Evolutionary conservation across 2,113 vertebrate genomes (phyloP).

Genomic region (Emydocephalus ijimae): DNA sequence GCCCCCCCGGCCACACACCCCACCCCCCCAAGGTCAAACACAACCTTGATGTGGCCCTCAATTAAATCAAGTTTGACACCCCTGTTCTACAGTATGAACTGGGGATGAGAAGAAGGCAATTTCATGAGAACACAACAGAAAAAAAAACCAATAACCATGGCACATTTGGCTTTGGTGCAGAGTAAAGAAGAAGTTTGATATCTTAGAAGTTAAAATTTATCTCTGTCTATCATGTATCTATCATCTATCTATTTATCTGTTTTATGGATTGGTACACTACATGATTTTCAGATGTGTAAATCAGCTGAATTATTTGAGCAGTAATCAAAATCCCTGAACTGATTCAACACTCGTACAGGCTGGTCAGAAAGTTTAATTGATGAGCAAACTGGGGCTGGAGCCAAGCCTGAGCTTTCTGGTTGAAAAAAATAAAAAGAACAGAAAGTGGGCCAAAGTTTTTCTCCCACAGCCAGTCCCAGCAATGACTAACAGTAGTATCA

Average conservation of each 20-base stretch:
- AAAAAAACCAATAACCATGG: neutral
- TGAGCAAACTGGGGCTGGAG: constrained; percentile 8
- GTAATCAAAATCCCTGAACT: neutral
- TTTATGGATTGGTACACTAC: constrained; percentile 2
- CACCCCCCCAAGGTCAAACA: too few species aligned
- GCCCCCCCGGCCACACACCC: too few species aligned
- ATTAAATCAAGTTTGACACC: too few species aligned
- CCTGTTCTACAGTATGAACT: neutral
- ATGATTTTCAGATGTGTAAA: neutral
- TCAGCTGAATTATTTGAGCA: constrained; percentile 21
- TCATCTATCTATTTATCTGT: too few species aligned
- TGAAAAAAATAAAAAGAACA: neutral
- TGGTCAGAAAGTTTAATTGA: constrained; percentile 5
- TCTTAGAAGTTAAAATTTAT: constrained; percentile 12
- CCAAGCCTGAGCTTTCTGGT: neutral
- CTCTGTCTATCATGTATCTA: too few species aligned
- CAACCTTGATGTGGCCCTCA: too few species aligned
- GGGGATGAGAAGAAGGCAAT: neutral
- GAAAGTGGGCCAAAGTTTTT: neutral
- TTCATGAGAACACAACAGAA: neutral
- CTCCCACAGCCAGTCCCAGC: neutral
- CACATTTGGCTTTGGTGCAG: neutral
- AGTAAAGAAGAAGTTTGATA: neutral
- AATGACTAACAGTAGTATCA: neutral
- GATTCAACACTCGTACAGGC: neutral